Conservation (phyloP, 2,797 vertebrate genomes). For the Acanthurus lineatus region DNA sequence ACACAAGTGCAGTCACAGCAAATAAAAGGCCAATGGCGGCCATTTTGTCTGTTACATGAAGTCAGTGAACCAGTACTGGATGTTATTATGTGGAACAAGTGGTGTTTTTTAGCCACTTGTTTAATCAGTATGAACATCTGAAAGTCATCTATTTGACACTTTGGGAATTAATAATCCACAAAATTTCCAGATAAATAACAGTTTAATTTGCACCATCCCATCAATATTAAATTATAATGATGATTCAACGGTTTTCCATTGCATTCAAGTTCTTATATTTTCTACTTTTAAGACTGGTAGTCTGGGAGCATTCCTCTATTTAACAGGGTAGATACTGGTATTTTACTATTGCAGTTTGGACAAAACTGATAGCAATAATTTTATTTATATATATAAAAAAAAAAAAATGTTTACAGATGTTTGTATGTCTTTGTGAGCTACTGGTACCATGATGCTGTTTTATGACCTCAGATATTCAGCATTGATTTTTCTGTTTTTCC, state of each 20-base stretch:
- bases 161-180: background rate
- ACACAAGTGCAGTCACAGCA: background rate
- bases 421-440: too few relatives aligned
- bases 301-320: too few relatives aligned
- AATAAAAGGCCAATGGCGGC: conserved; percentile 23
- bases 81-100: background rate
- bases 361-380: background rate
- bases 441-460: too few relatives aligned
- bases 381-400: too few relatives aligned
- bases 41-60: conserved; percentile 41
- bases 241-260: background rate
- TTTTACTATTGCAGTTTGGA: background rate
- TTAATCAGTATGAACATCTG: background rate
- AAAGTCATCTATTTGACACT: background rate
- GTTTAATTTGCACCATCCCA: background rate
- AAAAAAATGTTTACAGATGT: too few relatives aligned
- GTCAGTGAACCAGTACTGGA: background rate
- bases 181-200: conserved; percentile 5
- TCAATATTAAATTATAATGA: background rate
- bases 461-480: too few relatives aligned
- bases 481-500: too few relatives aligned
- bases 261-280: conserved; percentile 6
- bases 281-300: background rate
- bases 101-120: background rate
- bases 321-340: background rate